Evolutionary conservation across 1,140 invertebrate species (phyloP), one percentile per base, ranked within the genome.

Genomic region (Ptiloglossa arizonensis): DNA sequence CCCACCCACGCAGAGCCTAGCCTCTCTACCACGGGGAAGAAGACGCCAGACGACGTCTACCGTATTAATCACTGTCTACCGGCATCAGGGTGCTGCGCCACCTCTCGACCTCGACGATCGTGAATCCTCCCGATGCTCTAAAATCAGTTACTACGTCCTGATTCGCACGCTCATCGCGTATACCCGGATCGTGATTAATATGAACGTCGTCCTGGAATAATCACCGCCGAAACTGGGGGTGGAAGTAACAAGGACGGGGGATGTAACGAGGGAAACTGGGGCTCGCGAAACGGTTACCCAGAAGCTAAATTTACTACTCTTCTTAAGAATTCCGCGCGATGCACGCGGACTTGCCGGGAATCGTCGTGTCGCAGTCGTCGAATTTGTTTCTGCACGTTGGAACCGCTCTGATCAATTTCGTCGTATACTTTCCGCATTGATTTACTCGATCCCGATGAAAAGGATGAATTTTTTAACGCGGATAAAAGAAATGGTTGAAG

Each of bases 11-110:
- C 77, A 70, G 79, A 77, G 80, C 56, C 82, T 24, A 78, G 79
- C 41, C 41, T 4, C 24, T 2, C 35, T 32, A 41, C 69, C n/a
- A 69, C 52, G 73, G 86, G 54, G 38, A 83, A 60, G 87, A 87
- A 91, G 87, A 89, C 87, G 89, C 87, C 79, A 91, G 90, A 90
- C 88, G 91, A 91, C 90, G 88, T 90, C 86, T 67, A 44, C 85
- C 84, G 87, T 91, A 92, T 92, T 92, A 91, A 92, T 91, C 90
- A 91, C 91, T 91, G 90, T 92, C 90, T 92, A 81, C 87, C 86
- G 85, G 72, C 86, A 86, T 88, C 88, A 86, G 79, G 71, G 70
- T 69, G 75, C 56, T 66, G 69, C 79, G 74, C 76, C 81, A 81
- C 69, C 84, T 81, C 77, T 71, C 62, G 68, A 64, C 69, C 59